These are phyloP conservation scores for Pseudomyrmex concolor DNA, from an alignment of 1,140 invertebrate species.

Conservation along the genomic window DNA sequence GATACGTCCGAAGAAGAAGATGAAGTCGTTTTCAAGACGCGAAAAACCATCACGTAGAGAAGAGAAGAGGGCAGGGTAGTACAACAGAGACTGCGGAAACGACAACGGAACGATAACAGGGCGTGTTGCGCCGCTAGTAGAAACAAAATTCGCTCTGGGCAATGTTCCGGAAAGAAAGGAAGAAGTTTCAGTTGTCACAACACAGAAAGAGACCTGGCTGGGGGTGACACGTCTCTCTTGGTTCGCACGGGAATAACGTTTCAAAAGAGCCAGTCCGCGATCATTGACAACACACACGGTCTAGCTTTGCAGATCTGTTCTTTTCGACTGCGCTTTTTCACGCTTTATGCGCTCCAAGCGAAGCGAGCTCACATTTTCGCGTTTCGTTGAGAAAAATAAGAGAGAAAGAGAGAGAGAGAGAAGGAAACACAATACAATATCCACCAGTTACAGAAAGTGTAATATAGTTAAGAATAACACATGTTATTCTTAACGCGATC, in stretches of 20 bases:
- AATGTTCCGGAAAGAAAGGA: conserved; percentile 73
- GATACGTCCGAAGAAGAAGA: conserved; percentile 32
- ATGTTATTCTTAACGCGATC: not conserved
- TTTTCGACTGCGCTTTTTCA: conserved; percentile 37
- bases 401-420: not conserved
- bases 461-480: no score
- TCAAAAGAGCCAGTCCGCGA: conserved; percentile 65
- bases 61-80: not conserved
- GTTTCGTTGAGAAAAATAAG: not conserved
- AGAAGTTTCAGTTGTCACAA: conserved; percentile 70
- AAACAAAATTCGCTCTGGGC: conserved; percentile 71
- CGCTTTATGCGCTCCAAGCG: not conserved
- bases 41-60: conserved; percentile 10
- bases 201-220: conserved; percentile 65
- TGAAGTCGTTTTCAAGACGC: conserved; percentile 20
- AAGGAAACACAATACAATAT: not conserved
- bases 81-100: no score
- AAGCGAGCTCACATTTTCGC: not conserved
- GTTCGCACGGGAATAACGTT: conserved; percentile 42
- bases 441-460: no score
- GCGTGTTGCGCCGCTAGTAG: conserved; percentile 46
- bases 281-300: conserved; percentile 45
- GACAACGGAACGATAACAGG: conserved; percentile 65
- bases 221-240: conserved; percentile 61
- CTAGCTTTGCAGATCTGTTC: conserved; percentile 13